Percentiles rank a stretch among this genome's conserved stretches.
These are phyloP conservation scores for Musca vetustissima DNA, from an alignment of 1,140 invertebrate genomes.

Conservation along the genomic window DNA sequence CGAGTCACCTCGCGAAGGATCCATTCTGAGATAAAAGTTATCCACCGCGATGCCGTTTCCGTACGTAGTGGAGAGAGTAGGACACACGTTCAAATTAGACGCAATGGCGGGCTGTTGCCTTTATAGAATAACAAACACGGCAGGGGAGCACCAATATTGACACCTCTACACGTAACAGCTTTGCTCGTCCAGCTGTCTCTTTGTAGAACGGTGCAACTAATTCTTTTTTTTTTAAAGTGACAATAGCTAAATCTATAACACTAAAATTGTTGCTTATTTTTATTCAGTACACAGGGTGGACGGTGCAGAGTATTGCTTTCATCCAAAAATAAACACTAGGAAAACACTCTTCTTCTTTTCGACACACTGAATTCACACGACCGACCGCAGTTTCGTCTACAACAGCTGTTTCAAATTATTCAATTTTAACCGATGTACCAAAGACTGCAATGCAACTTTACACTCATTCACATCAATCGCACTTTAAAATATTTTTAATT, in stretches of 20 bases:
- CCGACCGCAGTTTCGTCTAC: background rate
- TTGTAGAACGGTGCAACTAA: background rate
- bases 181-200: too few relatives aligned
- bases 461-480: background rate
- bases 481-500: background rate
- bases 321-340: slow-evolving; percentile 15
- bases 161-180: too few relatives aligned
- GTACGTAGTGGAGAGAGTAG: background rate
- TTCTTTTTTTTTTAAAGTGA: background rate
- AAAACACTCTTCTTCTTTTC: background rate
- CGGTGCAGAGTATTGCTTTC: slow-evolving; percentile 2
- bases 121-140: too few relatives aligned
- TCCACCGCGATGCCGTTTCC: slow-evolving; percentile 58
- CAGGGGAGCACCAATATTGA: too few relatives aligned
- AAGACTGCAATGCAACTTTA: background rate
- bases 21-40: slow-evolving; percentile 70
- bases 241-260: background rate
- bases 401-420: background rate
- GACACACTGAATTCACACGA: background rate
- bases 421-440: background rate
- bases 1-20: slow-evolving; percentile 79
- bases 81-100: too few relatives aligned
- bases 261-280: background rate
- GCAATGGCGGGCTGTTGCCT: too few relatives aligned
- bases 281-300: too few relatives aligned